Conservation (phyloP, 2,113 vertebrate species). For the Hippocampus mohnikei region DNA sequence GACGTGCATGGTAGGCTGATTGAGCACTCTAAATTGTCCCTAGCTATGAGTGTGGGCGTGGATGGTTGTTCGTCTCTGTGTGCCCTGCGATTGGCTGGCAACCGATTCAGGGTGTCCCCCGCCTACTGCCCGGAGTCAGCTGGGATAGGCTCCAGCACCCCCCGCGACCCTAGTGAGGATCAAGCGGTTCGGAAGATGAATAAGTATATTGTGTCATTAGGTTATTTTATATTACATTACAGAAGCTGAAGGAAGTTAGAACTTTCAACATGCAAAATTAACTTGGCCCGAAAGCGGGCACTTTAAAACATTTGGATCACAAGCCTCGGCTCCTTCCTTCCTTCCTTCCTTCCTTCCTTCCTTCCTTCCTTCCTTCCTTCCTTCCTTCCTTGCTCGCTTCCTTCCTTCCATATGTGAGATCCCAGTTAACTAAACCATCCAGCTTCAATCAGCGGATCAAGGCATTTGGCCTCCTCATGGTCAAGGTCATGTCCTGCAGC, state of each 20-base stretch:
- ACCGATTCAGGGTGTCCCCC: too few relatives aligned
- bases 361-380: neutral
- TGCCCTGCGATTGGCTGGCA: too few relatives aligned
- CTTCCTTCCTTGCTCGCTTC: neutral
- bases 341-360: neutral
- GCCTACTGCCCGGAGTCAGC: too few relatives aligned
- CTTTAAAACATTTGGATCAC: neutral
- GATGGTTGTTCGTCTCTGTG: too few relatives aligned
- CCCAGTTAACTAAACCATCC: slow-evolving; percentile 50
- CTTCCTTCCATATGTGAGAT: slow-evolving; percentile 5
- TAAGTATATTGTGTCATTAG: slow-evolving; percentile 21
- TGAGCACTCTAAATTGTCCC: too few relatives aligned
- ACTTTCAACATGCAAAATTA: neutral
- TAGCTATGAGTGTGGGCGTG: too few relatives aligned
- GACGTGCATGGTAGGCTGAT: too few relatives aligned
- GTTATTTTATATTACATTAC: neutral
- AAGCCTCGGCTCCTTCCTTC: neutral
- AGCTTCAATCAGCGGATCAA: slow-evolving; percentile 47
- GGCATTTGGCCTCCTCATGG: slow-evolving; percentile 14
- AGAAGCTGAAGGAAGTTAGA: neutral
- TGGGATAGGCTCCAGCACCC: too few relatives aligned
- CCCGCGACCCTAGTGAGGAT: too few relatives aligned
- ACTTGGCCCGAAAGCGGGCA: neutral
- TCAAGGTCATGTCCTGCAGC: slow-evolving; percentile 42
- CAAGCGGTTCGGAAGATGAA: too few relatives aligned